These are phyloP conservation scores for Diabrotica undecimpunctata DNA, from an alignment of 1,140 invertebrate genomes.

Conservation along the genomic window DNA sequence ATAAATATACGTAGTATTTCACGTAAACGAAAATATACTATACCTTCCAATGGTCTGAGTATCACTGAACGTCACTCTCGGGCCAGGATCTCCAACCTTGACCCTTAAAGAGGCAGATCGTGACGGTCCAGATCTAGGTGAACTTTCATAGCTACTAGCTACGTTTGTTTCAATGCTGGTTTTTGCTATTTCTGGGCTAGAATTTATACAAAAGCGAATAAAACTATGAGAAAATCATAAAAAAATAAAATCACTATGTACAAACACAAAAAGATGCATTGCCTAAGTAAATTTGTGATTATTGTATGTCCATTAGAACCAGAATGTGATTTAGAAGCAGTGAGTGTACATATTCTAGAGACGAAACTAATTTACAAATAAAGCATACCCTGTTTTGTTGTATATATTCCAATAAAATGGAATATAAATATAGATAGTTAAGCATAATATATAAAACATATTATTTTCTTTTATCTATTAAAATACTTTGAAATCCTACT, in stretches of 20 bases:
- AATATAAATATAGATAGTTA: too few relatives aligned
- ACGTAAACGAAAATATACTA: not conserved
- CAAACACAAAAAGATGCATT: not conserved
- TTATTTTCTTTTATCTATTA: too few relatives aligned
- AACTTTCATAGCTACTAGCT: slow-evolving; percentile 58
- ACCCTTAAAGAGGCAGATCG: slow-evolving; percentile 70
- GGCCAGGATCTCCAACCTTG: slow-evolving; percentile 48
- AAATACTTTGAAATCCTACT: too few relatives aligned
- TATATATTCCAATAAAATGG: too few relatives aligned
- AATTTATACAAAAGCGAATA: slow-evolving; percentile 15
- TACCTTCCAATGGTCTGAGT: slow-evolving; percentile 56
- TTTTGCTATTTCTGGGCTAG: slow-evolving; percentile 51
- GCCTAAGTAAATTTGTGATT: too few relatives aligned
- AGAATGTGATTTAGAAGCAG: too few relatives aligned
- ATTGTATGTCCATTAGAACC: too few relatives aligned
- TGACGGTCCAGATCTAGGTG: slow-evolving; percentile 65
- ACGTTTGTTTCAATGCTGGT: slow-evolving; percentile 42
- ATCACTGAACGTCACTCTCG: slow-evolving; percentile 62
- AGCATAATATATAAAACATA: too few relatives aligned
- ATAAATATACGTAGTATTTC: too few relatives aligned
- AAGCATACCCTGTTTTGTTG: too few relatives aligned
- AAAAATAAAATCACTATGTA: slow-evolving; percentile 10
- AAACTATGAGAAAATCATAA: slow-evolving; percentile 3
- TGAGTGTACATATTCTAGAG: too few relatives aligned
- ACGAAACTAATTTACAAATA: too few relatives aligned